phyloP scores from a whole-genome alignment of 2,888 invertebrate species.

The Aplocera efformata region DNA sequence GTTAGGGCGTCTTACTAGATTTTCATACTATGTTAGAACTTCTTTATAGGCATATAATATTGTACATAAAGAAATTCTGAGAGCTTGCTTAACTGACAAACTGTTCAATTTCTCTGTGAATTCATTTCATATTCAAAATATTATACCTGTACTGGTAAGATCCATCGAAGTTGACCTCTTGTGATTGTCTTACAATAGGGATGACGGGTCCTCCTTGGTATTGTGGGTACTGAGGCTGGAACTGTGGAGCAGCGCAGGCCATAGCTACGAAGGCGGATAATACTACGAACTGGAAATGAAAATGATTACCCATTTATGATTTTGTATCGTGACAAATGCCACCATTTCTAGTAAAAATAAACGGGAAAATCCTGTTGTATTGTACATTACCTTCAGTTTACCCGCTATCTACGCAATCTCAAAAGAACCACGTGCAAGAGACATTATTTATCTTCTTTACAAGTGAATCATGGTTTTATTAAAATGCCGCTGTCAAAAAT shows the following conservation, averaged over 20 bases:
- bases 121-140: too few relatives aligned
- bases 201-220: conserved; percentile 59
- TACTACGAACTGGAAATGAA: conserved; percentile 56
- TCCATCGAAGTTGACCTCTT: conserved; percentile 79
- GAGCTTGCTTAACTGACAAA: too few relatives aligned
- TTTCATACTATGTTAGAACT: too few relatives aligned
- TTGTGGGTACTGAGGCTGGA: conserved; percentile 47
- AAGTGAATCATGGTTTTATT: too few relatives aligned
- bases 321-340: too few relatives aligned
- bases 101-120: too few relatives aligned
- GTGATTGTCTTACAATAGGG: conserved; percentile 81
- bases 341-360: neutral
- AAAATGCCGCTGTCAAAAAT: conserved; percentile 4
- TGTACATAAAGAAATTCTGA: too few relatives aligned
- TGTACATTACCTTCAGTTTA: neutral
- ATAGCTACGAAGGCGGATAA: conserved; percentile 58
- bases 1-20: too few relatives aligned
- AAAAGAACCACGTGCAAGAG: too few relatives aligned
- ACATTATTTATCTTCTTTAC: too few relatives aligned
- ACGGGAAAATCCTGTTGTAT: neutral
- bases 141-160: conserved; percentile 82
- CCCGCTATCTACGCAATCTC: too few relatives aligned
- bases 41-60: too few relatives aligned
- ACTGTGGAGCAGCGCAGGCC: conserved; percentile 62
- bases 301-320: conserved; percentile 2